Conservation (phyloP, 2,113 vertebrate genomes). For the Otus sunia region DNA sequence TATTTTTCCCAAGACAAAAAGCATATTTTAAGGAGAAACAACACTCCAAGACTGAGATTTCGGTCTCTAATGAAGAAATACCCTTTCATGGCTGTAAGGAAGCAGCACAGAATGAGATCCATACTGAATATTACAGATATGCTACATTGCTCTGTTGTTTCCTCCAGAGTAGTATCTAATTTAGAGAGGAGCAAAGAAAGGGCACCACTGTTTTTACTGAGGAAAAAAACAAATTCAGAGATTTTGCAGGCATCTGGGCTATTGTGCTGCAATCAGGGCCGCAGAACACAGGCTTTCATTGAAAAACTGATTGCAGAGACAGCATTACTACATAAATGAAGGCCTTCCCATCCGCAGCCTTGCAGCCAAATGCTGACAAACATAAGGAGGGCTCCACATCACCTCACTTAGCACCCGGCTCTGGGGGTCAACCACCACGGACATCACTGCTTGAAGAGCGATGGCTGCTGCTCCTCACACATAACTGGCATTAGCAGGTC, state of each 20-base stretch:
- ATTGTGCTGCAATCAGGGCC: not conserved
- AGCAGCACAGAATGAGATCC: not conserved
- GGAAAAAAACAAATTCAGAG: not conserved
- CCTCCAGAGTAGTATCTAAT: not conserved
- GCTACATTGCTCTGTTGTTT: fast-evolving
- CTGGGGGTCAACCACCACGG: not conserved
- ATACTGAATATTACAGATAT: not conserved
- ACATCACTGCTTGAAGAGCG: fast-evolving
- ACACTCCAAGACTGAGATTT: not conserved
- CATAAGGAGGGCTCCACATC: not conserved
- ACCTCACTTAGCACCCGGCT: no score
- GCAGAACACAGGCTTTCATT: not conserved
- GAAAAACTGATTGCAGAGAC: not conserved
- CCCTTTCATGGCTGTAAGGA: not conserved
- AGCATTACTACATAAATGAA: not conserved
- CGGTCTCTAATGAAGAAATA: not conserved
- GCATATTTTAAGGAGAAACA: not conserved
- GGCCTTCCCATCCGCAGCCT: not conserved
- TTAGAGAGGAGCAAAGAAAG: not conserved
- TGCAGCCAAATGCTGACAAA: not conserved
- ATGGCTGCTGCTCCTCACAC: not conserved
- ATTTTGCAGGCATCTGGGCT: not conserved
- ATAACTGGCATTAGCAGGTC: not conserved
- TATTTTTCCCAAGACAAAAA: not conserved
- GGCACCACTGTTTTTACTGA: not conserved